Conservation (phyloP, 2,888 invertebrate genomes). For the Leptopilina drosophilae region DNA sequence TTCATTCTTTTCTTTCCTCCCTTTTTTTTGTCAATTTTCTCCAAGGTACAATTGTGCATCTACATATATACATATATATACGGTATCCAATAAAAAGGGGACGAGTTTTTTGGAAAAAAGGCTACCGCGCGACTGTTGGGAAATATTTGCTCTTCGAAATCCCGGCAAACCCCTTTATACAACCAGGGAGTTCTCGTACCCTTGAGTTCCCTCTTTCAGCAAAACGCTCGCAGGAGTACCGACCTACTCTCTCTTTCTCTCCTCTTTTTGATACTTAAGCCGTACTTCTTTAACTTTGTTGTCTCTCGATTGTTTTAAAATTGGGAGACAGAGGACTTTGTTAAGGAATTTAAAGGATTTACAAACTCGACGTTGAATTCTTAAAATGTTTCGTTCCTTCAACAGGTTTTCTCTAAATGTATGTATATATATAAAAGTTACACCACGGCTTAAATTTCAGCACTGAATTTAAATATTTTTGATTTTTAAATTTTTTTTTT, state of each 20-base stretch:
- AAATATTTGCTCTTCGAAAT: slow-evolving; percentile 33
- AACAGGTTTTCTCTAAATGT: neutral
- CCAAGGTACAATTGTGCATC: no score
- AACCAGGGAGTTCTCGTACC: neutral
- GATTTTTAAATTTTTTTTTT: no score
- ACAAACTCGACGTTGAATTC: neutral
- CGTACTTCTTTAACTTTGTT: slow-evolving; percentile 31
- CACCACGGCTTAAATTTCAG: no score
- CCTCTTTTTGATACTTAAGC: slow-evolving; percentile 18
- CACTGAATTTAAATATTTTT: no score
- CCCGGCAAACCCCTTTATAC: slow-evolving; percentile 20
- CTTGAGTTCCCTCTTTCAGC: slow-evolving; percentile 17
- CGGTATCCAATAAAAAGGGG: slow-evolving; percentile 4
- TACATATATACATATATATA: neutral
- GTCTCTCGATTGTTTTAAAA: slow-evolving; percentile 35
- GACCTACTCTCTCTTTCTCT: slow-evolving; percentile 4
- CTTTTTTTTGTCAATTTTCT: no score
- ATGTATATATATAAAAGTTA: neutral
- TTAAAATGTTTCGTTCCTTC: slow-evolving; percentile 24
- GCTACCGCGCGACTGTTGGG: slow-evolving; percentile 1
- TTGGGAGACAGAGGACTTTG: slow-evolving; percentile 16
- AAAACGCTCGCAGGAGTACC: neutral
- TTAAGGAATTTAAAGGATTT: slow-evolving; percentile 5
- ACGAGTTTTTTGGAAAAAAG: slow-evolving; percentile 18
- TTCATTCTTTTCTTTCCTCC: no score